phyloP scores from a whole-genome alignment of 2,113 vertebrate species.

The Epinephelus moara region DNA sequence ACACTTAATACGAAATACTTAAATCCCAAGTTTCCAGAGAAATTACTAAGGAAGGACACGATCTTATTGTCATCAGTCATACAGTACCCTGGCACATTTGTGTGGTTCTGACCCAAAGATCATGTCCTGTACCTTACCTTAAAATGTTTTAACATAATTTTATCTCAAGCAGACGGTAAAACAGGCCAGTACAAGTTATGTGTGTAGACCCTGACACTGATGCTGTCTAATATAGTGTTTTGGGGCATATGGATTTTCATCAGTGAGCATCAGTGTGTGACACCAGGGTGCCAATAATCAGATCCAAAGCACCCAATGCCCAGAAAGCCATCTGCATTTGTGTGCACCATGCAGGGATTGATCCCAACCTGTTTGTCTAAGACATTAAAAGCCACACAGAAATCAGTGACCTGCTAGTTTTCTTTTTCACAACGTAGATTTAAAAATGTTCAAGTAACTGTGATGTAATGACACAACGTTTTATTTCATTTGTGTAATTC shows the following conservation, averaged over 20 bases:
- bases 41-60: background rate
- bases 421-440: background rate
- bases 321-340: slow-evolving; percentile 21
- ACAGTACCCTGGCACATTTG: background rate
- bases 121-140: background rate
- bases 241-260: slow-evolving; percentile 33
- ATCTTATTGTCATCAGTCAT: background rate
- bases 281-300: slow-evolving; percentile 48
- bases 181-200: background rate
- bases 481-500: slow-evolving; percentile 54
- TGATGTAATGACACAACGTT: slow-evolving; percentile 12
- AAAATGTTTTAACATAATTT: background rate
- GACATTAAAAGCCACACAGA: background rate
- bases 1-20: background rate
- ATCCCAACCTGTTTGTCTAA: background rate
- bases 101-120: background rate
- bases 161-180: background rate
- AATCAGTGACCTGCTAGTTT: background rate
- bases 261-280: background rate
- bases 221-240: background rate
- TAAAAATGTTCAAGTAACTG: background rate
- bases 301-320: background rate
- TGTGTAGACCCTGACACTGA: background rate
- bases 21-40: background rate
- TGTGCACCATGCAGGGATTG: slow-evolving; percentile 12